Percentiles rank a stretch among this genome's conserved stretches.
These are phyloP conservation scores for Clarias laeviceps DNA, from an alignment of 2,797 vertebrate genomes.

Conservation along the genomic window DNA sequence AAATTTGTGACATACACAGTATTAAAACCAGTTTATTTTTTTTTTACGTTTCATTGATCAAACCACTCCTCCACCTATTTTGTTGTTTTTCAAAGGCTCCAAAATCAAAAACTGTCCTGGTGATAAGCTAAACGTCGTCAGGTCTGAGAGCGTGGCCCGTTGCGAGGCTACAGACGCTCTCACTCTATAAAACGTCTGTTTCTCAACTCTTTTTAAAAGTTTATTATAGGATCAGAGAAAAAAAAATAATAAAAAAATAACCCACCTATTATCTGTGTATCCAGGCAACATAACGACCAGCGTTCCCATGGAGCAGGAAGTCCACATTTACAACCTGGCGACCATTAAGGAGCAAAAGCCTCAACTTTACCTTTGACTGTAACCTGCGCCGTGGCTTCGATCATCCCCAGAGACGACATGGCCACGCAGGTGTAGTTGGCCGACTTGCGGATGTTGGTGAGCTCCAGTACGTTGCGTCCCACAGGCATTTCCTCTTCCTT, in stretches of 20 bases:
- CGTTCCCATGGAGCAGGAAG: neutral
- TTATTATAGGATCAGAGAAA: neutral
- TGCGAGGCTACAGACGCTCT: neutral
- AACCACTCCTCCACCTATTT: neutral
- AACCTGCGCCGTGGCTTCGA: conserved; percentile 91
- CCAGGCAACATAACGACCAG: conserved; percentile 15
- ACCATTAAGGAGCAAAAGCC: neutral
- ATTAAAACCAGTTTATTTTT: neutral
- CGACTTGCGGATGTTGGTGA: conserved; percentile 87
- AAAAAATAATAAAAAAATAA: neutral
- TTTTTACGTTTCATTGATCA: neutral
- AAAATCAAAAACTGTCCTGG: neutral
- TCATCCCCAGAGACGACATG: conserved; percentile 93
- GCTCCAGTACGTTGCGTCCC: conserved; percentile 91
- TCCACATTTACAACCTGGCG: neutral
- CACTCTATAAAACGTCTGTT: neutral
- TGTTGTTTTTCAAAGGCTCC: neutral
- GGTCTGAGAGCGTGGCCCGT: neutral
- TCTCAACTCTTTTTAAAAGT: neutral
- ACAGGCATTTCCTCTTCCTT: conserved; percentile 92
- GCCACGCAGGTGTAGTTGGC: conserved; percentile 97
- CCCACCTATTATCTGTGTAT: neutral
- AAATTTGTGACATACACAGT: neutral
- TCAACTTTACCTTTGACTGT: conserved; percentile 88
- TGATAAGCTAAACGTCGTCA: neutral